phyloP scores from a whole-genome alignment of 2,888 invertebrate genomes.

The Hoplodrina ambigua region DNA sequence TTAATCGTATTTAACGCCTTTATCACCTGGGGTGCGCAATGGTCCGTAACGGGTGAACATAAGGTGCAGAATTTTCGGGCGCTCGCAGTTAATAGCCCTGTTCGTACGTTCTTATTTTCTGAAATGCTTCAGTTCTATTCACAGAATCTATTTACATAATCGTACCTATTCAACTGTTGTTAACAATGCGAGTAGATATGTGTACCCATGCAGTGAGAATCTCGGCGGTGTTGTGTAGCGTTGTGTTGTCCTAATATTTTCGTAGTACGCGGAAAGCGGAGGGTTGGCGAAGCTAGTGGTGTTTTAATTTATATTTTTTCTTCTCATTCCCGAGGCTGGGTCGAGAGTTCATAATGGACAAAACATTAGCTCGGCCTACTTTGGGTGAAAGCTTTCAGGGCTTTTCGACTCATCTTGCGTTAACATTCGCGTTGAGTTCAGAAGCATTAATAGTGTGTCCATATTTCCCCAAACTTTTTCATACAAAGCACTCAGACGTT shows the following conservation, averaged over 20 bases:
- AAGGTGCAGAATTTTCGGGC: slow-evolving; percentile 69
- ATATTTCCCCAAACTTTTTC: slow-evolving; percentile 57
- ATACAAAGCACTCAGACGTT: slow-evolving; percentile 35
- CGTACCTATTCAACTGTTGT: slow-evolving; percentile 62
- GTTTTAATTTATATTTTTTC: slow-evolving; percentile 83
- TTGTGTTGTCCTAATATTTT: slow-evolving; percentile 65
- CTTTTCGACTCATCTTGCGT: slow-evolving; percentile 80
- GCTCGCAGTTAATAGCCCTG: slow-evolving; percentile 65
- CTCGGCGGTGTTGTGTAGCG: slow-evolving; percentile 44
- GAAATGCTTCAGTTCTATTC: slow-evolving; percentile 60
- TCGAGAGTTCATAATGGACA: slow-evolving; percentile 84
- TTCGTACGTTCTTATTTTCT: slow-evolving; percentile 65
- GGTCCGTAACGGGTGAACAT: slow-evolving; percentile 75
- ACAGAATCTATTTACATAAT: slow-evolving; percentile 68
- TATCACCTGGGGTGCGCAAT: slow-evolving; percentile 88
- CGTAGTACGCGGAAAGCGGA: slow-evolving; percentile 62
- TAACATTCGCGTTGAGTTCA: slow-evolving; percentile 68
- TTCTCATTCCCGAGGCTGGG: slow-evolving; percentile 70
- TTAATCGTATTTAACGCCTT: slow-evolving; percentile 88
- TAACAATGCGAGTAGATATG: slow-evolving; percentile 62
- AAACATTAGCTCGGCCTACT: slow-evolving; percentile 86
- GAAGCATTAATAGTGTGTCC: slow-evolving; percentile 63
- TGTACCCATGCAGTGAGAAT: slow-evolving; percentile 45
- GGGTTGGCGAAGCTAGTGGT: slow-evolving; percentile 66
- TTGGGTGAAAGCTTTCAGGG: slow-evolving; percentile 84